Percentiles rank a stretch among this genome's conserved stretches.
phyloP scores from a whole-genome alignment of 2,113 vertebrate species.

The Psittacula cyanocephala region DNA sequence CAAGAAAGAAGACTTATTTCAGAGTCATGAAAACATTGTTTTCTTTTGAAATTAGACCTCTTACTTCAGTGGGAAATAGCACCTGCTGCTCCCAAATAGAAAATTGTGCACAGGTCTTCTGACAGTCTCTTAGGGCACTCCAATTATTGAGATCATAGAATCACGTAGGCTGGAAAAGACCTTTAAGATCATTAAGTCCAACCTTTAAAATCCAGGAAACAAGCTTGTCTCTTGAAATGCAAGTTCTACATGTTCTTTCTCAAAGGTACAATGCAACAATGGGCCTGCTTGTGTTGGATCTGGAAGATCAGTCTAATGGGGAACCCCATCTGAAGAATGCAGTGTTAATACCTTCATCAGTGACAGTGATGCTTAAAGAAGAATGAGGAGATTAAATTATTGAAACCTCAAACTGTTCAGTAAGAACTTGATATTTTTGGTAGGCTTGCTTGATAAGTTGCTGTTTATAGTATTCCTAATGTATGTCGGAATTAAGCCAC shows the following conservation, averaged over 20 bases:
- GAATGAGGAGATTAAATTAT: neutral
- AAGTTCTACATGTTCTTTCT: neutral
- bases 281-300: neutral
- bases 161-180: neutral
- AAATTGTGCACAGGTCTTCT: neutral
- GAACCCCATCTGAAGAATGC: neutral
- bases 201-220: neutral
- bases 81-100: neutral
- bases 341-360: neutral
- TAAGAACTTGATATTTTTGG: neutral
- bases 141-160: fast-evolving
- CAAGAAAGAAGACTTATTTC: neutral
- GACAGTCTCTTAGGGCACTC: neutral
- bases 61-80: neutral
- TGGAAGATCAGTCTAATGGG: neutral
- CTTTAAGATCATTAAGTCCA: neutral
- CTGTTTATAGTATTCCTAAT: neutral
- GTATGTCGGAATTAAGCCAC: neutral
- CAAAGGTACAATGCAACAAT: no score
- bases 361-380: neutral
- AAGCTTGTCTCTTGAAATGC: neutral
- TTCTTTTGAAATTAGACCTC: neutral
- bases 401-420: neutral
- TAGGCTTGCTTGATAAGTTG: neutral
- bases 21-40: neutral